These are phyloP conservation scores for Dendronephthya gigantea DNA, from an alignment of 64 coral and sea anemone genomes.

Conservation along the genomic window DNA sequence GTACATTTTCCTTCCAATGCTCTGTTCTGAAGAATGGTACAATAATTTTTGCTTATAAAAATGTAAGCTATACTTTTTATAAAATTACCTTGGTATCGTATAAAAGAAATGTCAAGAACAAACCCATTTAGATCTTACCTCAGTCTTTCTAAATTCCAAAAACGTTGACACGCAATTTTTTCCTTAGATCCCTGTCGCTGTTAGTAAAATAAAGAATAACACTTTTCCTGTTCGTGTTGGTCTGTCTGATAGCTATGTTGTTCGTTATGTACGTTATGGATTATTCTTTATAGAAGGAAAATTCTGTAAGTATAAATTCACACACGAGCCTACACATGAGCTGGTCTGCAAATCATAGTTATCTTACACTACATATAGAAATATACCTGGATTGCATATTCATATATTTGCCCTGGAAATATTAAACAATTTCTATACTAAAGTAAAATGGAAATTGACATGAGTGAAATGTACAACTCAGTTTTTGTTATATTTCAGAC, in stretches of 20 bases:
- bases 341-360: no score
- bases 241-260: neutral
- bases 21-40: constrained; percentile 6
- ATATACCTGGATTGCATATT: no score
- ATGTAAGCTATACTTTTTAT: neutral
- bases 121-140: no score
- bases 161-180: neutral
- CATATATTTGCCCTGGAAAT: no score
- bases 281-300: neutral
- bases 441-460: no score
- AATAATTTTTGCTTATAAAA: constrained; percentile 4
- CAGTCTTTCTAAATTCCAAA: neutral
- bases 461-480: no score
- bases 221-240: neutral
- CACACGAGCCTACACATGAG: no score
- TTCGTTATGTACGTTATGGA: neutral
- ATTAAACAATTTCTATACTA: no score
- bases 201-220: neutral
- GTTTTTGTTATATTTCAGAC: neutral
- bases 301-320: neutral
- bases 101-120: no score
- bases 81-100: no score
- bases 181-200: neutral
- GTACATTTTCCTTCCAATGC: neutral
- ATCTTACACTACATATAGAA: no score